Evolutionary conservation across 1,140 invertebrate genomes (phyloP).

Genomic region (Ips typographus): DNA sequence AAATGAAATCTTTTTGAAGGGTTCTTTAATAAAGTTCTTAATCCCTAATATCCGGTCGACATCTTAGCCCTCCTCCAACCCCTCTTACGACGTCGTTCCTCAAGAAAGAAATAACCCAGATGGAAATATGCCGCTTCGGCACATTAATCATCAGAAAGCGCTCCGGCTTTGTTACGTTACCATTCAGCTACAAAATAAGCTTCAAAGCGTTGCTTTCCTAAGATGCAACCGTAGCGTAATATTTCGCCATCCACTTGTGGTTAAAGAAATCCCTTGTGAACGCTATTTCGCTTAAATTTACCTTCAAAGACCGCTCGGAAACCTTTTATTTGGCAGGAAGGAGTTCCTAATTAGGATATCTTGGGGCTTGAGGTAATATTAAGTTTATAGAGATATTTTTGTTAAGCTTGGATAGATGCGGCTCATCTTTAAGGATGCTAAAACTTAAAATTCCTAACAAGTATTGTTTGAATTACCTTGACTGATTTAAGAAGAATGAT

Average conservation of each 20-base stretch:
- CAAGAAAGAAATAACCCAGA: too few relatives aligned
- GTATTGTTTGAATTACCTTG: too few relatives aligned
- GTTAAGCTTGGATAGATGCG: not conserved
- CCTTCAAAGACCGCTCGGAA: constrained; percentile 1
- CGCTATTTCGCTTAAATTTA: not conserved
- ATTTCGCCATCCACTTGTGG: constrained; percentile 4
- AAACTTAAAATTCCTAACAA: not conserved
- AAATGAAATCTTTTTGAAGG: too few relatives aligned
- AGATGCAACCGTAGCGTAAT: constrained; percentile 4
- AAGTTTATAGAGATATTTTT: constrained; percentile 1
- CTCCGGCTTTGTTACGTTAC: constrained; percentile 2
- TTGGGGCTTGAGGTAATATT: not conserved
- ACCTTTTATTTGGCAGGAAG: constrained; percentile 3
- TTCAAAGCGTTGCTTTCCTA: constrained; percentile 1
- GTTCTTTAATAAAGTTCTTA: too few relatives aligned
- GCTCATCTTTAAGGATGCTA: not conserved
- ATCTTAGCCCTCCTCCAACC: too few relatives aligned
- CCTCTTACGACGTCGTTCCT: too few relatives aligned
- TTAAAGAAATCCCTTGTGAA: not conserved
- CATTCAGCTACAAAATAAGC: constrained; percentile 6
- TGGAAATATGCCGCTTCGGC: constrained; percentile 4
- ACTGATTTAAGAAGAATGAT: too few relatives aligned
- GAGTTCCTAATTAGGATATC: not conserved
- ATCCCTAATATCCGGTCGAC: too few relatives aligned
- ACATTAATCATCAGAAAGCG: constrained; percentile 2